Evolutionary conservation across 2,797 vertebrate genomes (phyloP).

Genomic region (Pangasius sanitwongsei): DNA sequence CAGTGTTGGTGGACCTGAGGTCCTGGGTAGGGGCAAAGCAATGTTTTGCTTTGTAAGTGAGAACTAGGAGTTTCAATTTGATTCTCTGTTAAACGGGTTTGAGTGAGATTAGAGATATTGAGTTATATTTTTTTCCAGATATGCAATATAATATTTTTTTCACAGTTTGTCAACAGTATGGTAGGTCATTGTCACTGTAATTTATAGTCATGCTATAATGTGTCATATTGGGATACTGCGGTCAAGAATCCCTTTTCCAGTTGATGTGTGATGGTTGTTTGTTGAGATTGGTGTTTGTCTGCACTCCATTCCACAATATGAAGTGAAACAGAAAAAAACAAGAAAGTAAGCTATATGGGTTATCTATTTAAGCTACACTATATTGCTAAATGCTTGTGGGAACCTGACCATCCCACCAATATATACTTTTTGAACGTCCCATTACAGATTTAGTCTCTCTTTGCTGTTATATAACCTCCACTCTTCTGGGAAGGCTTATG

Average conservation of each 20-base stretch:
- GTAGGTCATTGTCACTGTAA: not conserved
- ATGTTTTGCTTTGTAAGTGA: not conserved
- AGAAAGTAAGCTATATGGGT: no score
- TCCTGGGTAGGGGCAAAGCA: not conserved
- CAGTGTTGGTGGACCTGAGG: not conserved
- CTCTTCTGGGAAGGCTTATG: not conserved
- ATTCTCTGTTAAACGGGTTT: not conserved
- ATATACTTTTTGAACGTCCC: no score
- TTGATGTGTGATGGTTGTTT: no score
- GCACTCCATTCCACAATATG: no score
- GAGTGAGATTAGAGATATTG: not conserved
- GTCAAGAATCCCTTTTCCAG: no score
- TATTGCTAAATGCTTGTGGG: no score
- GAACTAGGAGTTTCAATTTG: not conserved
- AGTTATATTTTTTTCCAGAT: not conserved
- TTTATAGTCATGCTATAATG: not conserved
- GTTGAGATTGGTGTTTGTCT: no score
- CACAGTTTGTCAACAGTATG: not conserved
- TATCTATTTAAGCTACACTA: no score
- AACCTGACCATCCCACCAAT: no score
- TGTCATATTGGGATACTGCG: no score
- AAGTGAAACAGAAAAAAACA: no score
- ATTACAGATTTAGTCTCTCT: no score
- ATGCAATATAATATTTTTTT: not conserved
- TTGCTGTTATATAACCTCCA: not conserved